Evolutionary conservation across 1,140 invertebrate genomes (phyloP), one percentile per base, ranked within the genome.

Genomic region (Lepidurus apus): DNA sequence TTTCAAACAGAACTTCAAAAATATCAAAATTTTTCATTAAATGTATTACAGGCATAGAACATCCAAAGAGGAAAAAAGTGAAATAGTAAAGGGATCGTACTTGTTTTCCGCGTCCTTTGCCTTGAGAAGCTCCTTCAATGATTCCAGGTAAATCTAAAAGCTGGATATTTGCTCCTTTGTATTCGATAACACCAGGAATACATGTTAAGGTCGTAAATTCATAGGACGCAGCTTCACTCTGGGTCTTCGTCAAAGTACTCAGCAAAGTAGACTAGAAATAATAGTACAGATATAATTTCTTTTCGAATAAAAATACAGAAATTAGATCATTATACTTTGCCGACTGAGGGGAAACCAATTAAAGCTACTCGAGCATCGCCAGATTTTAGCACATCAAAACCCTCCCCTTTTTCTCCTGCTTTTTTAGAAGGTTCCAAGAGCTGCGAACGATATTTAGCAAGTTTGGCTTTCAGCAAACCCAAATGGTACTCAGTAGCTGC

Each of bases 141-240:
- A 91, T 89, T 84, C 97, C 97, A 81, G 97, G 97, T 82, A 99
- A 89, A 91, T 99, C 97, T 2, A 99, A 89, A 74, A 99, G 87
- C 84, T 99, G 98, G 84, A 99, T 99, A 85, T 98, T 99, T 21
- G 97, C 97, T 77, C 97, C 96, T 85, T 97, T 95, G 84, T 98
- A 98, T 85, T 98, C 93, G 81, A 99, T 98, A 0, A 99, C 97
- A 79, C 98, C 98, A 75, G 98, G 98, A 83, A 99, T 99, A 87
- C 98, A 99, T 42, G 98, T 99, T 73, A 99, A 87, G 0, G 98
- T 99, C 80, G 98, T 99, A 85, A 99, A 99, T 87, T 99, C 98
- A 86, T 99, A 99, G 77, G 93, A 93, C 11, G 98, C 98, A 76
- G 93, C 93, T 86, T 98, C 97, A 81, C 95, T 98, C 85, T 97